Evolutionary conservation across 2,888 invertebrate genomes (phyloP).

Genomic region (Trissoscelio sp.): DNA sequence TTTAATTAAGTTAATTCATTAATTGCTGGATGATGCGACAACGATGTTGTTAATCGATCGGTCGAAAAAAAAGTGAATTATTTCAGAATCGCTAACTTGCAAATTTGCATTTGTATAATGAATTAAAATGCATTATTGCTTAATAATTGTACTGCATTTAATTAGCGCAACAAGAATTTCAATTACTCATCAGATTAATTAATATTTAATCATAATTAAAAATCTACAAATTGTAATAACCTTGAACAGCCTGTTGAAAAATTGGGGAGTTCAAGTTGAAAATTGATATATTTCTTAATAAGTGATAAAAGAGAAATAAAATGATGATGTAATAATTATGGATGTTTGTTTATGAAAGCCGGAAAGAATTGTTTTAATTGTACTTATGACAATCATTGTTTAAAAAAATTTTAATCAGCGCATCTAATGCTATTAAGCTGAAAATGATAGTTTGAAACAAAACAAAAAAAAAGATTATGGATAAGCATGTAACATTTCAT

Average conservation of each 20-base stretch:
- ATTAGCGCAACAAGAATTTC: slow-evolving; percentile 15
- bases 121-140: slow-evolving; percentile 21
- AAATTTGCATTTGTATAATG: slow-evolving; percentile 1
- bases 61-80: slow-evolving; percentile 5
- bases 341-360: neutral
- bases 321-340: slow-evolving; percentile 11
- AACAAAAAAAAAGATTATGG: no score
- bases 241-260: slow-evolving; percentile 6
- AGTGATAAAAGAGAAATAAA: slow-evolving; percentile 15
- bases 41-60: neutral
- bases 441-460: no score
- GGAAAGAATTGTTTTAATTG: slow-evolving; percentile 24
- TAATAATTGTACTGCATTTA: slow-evolving; percentile 29
- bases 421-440: neutral
- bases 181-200: slow-evolving; percentile 34
- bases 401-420: neutral
- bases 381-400: neutral
- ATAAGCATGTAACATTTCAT: no score
- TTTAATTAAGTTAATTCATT: neutral
- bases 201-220: neutral
- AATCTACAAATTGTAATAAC: slow-evolving; percentile 5
- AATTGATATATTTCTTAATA: slow-evolving; percentile 11
- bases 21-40: neutral
- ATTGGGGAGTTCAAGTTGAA: neutral
- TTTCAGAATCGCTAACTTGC: no score